Evolutionary conservation across 2,113 vertebrate species (phyloP).

Genomic region (Nothocercus nigrocapillus): DNA sequence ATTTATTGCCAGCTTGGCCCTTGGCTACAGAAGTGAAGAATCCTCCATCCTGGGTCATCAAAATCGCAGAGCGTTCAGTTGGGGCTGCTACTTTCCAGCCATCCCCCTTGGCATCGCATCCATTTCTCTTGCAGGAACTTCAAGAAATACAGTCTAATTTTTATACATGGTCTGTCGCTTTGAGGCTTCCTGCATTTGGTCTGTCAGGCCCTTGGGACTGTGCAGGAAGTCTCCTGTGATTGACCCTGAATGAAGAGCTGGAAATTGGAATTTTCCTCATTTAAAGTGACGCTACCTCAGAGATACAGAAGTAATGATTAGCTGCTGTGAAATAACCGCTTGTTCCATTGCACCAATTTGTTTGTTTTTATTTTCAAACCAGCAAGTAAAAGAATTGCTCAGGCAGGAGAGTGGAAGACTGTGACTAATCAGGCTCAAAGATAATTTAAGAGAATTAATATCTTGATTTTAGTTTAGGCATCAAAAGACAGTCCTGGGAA

Average conservation of each 20-base stretch:
- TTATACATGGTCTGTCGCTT: not conserved
- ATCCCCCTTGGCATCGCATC: not conserved
- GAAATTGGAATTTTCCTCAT: not conserved
- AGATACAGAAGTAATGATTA: not conserved
- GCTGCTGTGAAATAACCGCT: not conserved
- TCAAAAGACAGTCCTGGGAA: not conserved
- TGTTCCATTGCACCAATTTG: not conserved
- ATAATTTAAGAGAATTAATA: not conserved
- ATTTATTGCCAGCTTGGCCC: not conserved
- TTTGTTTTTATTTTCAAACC: not conserved
- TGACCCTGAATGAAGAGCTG: not conserved
- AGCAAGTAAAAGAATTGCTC: not conserved
- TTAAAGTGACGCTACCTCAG: not conserved
- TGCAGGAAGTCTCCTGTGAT: not conserved
- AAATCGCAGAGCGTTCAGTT: not conserved
- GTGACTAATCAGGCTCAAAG: not conserved
- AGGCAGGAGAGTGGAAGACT: not conserved
- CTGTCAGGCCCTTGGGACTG: not conserved
- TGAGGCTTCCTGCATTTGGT: not conserved
- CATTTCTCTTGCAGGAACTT: not conserved
- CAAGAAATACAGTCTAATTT: not conserved
- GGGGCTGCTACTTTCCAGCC: fast-evolving
- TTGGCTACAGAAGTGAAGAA: not conserved
- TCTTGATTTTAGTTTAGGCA: not conserved
- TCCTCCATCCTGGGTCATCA: not conserved